phyloP scores from a whole-genome alignment of 2,888 invertebrate species.

The Gerosis bhagava region DNA sequence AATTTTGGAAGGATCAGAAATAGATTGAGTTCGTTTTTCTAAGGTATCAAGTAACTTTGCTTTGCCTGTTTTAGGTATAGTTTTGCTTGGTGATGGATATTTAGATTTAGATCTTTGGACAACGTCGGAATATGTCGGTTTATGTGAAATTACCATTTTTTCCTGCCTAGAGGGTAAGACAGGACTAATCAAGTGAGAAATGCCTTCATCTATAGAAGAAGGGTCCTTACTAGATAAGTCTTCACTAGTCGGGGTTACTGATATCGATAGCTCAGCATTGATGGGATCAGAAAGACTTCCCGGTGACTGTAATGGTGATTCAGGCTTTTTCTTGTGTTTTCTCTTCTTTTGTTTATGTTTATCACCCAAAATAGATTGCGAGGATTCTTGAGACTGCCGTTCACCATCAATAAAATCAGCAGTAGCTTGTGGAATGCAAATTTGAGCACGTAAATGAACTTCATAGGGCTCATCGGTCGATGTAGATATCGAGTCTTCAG shows the following conservation, averaged over 20 bases:
- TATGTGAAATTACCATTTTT: conserved; percentile 40
- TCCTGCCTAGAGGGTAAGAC: conserved; percentile 42
- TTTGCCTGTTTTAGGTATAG: conserved; percentile 54
- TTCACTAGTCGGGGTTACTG: conserved; percentile 70
- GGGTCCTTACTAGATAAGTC: conserved; percentile 64
- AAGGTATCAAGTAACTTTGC: conserved; percentile 59
- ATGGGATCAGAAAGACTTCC: conserved; percentile 77
- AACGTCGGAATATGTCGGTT: conserved; percentile 72
- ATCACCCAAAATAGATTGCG: conserved; percentile 55
- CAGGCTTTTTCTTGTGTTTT: conserved; percentile 65
- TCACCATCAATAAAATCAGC: conserved; percentile 67
- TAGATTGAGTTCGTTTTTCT: conserved; percentile 64
- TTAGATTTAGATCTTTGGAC: conserved; percentile 76
- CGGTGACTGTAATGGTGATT: conserved; percentile 62
- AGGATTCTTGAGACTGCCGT: conserved; percentile 52
- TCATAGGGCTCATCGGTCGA: conserved; percentile 82
- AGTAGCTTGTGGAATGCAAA: conserved; percentile 76
- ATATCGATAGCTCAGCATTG: conserved; percentile 72
- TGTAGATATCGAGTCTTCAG: conserved; percentile 74
- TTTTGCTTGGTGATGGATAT: conserved; percentile 73
- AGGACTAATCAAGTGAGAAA: conserved; percentile 65
- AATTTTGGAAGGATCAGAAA: conserved; percentile 48
- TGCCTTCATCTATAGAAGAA: conserved; percentile 74
- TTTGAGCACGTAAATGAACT: conserved; percentile 82
- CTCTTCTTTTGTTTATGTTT: conserved; percentile 66